A percentile compares a stretch with the other conserved stretches of the same genome.
phyloP scores from a whole-genome alignment of 2,888 invertebrate genomes.

The Muscina levida region DNA sequence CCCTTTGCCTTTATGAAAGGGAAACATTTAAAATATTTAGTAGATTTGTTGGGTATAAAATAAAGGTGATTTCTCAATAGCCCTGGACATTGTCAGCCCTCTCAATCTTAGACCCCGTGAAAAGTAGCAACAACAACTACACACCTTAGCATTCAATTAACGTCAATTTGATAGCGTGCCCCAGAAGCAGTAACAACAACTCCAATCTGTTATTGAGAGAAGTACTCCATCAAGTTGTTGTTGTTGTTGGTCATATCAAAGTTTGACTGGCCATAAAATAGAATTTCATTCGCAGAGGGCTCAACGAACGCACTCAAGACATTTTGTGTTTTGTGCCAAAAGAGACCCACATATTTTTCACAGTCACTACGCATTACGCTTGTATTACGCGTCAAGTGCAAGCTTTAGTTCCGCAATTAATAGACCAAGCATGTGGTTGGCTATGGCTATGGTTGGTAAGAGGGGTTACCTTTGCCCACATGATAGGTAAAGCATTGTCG shows the following conservation, averaged over 20 bases:
- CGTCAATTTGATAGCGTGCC: conserved; percentile 18
- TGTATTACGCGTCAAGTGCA: too few relatives aligned
- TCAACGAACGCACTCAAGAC: neutral
- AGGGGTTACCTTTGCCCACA: too few relatives aligned
- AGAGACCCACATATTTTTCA: too few relatives aligned
- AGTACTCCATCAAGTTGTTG: neutral
- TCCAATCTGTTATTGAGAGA: conserved; percentile 8
- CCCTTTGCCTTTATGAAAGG: too few relatives aligned
- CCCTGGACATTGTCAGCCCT: conserved; percentile 11
- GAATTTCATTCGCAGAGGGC: neutral
- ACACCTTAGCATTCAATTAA: conserved; percentile 29
- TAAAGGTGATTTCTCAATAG: too few relatives aligned
- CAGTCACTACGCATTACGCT: too few relatives aligned
- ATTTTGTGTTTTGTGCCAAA: too few relatives aligned
- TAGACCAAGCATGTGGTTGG: too few relatives aligned
- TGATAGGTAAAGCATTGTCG: too few relatives aligned
- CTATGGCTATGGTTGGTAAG: too few relatives aligned
- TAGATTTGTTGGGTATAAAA: neutral
- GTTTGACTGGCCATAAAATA: conserved; percentile 12
- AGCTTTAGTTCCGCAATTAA: too few relatives aligned
- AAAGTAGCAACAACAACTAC: neutral
- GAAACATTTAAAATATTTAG: too few relatives aligned
- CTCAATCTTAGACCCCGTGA: conserved; percentile 13
- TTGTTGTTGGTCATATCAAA: neutral
- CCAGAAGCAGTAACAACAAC: neutral